Conservation (phyloP, 2,113 vertebrate genomes). For the Microcebus ravelobensis region DNA sequence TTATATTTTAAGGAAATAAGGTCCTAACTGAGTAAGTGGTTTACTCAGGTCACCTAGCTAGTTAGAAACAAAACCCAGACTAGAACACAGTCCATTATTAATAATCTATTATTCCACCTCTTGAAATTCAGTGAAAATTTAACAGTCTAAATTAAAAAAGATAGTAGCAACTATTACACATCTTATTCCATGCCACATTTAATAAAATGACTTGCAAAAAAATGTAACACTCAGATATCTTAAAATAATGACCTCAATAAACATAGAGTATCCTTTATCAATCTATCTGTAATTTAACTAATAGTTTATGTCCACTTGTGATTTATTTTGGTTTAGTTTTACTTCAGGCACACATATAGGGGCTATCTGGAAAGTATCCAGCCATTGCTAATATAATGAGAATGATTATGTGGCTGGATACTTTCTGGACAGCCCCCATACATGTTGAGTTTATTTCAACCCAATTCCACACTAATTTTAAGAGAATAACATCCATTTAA, state of each 20-base stretch:
- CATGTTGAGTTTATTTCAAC: background rate
- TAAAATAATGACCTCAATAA: background rate
- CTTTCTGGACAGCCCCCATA: no score
- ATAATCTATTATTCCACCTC: background rate
- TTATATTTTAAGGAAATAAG: background rate
- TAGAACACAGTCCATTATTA: background rate
- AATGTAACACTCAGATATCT: background rate
- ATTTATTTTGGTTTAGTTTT: background rate
- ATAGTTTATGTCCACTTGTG: background rate
- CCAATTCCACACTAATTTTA: constrained; percentile 14
- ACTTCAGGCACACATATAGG: background rate
- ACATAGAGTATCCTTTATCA: background rate
- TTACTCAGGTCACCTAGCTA: background rate
- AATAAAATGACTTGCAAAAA: background rate
- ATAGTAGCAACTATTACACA: background rate
- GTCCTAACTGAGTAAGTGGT: background rate
- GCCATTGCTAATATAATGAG: no score
- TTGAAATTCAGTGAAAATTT: background rate
- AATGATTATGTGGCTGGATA: no score
- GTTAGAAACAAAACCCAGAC: constrained; percentile 20
- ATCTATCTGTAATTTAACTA: background rate
- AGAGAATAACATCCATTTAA: background rate
- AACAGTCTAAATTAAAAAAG: background rate
- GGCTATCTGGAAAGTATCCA: no score
- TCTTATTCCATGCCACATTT: background rate